phyloP scores from a whole-genome alignment of 2,888 invertebrate genomes.

The Epistrophe eligans region DNA sequence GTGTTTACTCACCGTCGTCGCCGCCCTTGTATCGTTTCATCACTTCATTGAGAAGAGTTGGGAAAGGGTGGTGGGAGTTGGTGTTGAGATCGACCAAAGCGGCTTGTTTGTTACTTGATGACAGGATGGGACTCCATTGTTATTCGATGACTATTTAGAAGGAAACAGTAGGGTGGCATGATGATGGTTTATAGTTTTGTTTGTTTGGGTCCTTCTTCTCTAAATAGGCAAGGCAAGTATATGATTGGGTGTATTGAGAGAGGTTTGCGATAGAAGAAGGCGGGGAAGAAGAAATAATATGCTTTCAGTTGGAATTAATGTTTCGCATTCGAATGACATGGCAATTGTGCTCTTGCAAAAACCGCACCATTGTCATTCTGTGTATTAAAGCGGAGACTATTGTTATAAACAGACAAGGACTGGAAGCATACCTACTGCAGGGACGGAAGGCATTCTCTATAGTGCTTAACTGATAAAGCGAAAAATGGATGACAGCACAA shows the following conservation, averaged over 20 bases:
- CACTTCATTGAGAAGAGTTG: background rate
- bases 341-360: slow-evolving; percentile 70
- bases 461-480: slow-evolving; percentile 44
- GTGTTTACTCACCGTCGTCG: background rate
- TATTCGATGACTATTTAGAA: slow-evolving; percentile 42
- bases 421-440: background rate
- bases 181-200: slow-evolving; percentile 4
- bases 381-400: slow-evolving; percentile 59
- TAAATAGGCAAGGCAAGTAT: background rate
- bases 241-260: background rate
- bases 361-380: slow-evolving; percentile 65
- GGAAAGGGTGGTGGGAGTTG: background rate
- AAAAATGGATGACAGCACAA: slow-evolving; percentile 13
- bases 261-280: background rate
- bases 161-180: background rate
- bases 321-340: slow-evolving; percentile 73
- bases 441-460: slow-evolving; percentile 5
- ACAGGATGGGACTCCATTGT: slow-evolving; percentile 61
- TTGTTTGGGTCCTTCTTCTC: slow-evolving; percentile 50
- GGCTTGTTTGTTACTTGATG: slow-evolving; percentile 55
- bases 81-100: background rate
- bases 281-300: slow-evolving; percentile 28
- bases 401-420: slow-evolving; percentile 36
- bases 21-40: background rate
- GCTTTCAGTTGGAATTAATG: slow-evolving; percentile 73